A percentile compares a stretch with the other conserved stretches of the same genome.
These are phyloP conservation scores for Phalacrocorax pelagicus DNA, from an alignment of 2,113 vertebrate genomes.

Conservation along the genomic window DNA sequence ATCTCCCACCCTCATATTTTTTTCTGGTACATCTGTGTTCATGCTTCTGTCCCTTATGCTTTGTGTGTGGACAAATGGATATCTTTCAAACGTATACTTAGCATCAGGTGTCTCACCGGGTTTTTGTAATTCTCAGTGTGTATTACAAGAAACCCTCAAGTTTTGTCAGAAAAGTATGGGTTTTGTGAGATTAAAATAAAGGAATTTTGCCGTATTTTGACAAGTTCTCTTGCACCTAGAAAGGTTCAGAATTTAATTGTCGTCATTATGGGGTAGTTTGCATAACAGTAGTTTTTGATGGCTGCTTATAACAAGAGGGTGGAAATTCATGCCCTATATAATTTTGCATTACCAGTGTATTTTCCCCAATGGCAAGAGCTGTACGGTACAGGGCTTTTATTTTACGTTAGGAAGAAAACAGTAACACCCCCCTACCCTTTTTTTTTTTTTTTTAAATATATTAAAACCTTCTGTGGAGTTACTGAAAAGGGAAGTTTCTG, in stretches of 20 bases:
- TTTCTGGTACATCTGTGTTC: neutral
- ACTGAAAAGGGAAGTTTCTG: neutral
- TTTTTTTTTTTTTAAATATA: neutral
- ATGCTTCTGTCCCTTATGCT: neutral
- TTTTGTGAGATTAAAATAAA: neutral
- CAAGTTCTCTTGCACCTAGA: neutral
- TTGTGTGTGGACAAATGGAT: neutral
- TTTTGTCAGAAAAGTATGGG: neutral
- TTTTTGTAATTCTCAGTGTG: neutral
- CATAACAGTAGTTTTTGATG: neutral
- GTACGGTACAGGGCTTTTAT: neutral
- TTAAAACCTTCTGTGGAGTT: neutral
- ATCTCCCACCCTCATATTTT: neutral
- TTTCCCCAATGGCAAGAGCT: neutral
- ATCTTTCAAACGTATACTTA: neutral
- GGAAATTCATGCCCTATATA: neutral
- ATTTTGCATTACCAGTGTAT: neutral
- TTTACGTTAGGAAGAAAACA: neutral
- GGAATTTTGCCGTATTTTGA: neutral
- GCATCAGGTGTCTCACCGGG: neutral
- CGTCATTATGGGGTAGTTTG: neutral
- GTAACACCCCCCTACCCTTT: neutral
- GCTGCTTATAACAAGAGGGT: neutral
- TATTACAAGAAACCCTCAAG: neutral
- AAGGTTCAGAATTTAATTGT: neutral